These are phyloP conservation scores for Trypoxylon attenuatum DNA, from an alignment of 2,888 invertebrate genomes.

Conservation along the genomic window DNA sequence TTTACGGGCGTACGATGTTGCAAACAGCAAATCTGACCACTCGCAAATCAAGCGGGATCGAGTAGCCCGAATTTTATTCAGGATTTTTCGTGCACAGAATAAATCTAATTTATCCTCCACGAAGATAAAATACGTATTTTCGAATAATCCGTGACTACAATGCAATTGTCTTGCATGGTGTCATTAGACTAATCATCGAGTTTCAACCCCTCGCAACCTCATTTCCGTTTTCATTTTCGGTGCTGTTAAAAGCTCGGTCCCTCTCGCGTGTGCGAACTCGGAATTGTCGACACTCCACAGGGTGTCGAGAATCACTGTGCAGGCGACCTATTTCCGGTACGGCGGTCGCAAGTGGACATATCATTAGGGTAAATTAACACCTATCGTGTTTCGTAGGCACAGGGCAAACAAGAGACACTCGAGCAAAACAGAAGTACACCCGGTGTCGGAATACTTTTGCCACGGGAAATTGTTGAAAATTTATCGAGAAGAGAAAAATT, in stretches of 20 bases:
- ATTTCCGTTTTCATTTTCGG: slow-evolving; percentile 4
- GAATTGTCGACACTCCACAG: not conserved
- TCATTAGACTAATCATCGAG: slow-evolving; percentile 49
- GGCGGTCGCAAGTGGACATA: not conserved
- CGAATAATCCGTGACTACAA: slow-evolving; percentile 1
- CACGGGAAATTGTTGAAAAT: too few species aligned
- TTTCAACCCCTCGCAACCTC: slow-evolving; percentile 7
- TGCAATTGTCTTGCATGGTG: slow-evolving; percentile 30
- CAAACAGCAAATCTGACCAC: not conserved
- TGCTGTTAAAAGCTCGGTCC: not conserved
- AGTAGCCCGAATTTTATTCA: too few species aligned
- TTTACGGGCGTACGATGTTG: not conserved
- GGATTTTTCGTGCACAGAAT: not conserved
- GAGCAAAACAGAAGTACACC: too few species aligned
- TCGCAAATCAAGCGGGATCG: not conserved
- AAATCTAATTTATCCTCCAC: not conserved
- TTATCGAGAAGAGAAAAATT: too few species aligned
- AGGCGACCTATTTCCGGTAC: slow-evolving; percentile 9
- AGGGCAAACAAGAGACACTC: too few species aligned
- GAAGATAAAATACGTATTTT: not conserved
- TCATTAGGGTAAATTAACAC: not conserved
- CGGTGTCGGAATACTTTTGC: too few species aligned
- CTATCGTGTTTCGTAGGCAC: not conserved
- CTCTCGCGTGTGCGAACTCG: not conserved
- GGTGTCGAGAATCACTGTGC: not conserved